Evolutionary conservation across 2,797 vertebrate species (phyloP), one percentile per base, ranked within the genome.

Genomic region (Botia almorhae): DNA sequence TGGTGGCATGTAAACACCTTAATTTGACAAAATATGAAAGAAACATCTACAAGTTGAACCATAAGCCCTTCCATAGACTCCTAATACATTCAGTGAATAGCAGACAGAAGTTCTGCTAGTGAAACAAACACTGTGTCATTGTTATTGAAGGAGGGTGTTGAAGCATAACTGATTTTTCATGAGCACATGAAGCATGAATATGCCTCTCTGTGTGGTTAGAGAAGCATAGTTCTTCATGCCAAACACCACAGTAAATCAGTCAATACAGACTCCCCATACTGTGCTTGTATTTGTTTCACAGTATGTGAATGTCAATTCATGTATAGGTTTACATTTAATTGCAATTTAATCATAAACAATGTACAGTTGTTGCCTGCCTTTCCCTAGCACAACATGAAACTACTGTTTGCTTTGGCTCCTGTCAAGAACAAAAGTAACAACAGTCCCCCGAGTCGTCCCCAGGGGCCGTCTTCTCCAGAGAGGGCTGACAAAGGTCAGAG

Each of bases 1-100:
- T 51, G 86, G 69, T 89, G 85, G 83, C 89, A 90, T 95, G 95
- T 95, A 94, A 93, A 95, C 93, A 95, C 89, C 1, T 81, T 89
- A 87, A 84, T 85, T 84, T 83, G 82, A 87, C 82, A 78, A 76
- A 86, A 76, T 84, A 86, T 69, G 80, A 86, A 80, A 81, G 84
- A 87, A 82, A 83, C 82, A 86, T 90, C 79, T 73, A 81, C 60
- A 82, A 84, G 83, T 83, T 87, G 85, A 86, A 85, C 78, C 84
- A 74, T 75, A 86, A 87, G 82, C 83, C 85, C 82, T 88, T 85
- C 83, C 78, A 82, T 55, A 76, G 85, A 83, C 83, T 85, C 80
- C 74, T 65, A 81, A 87, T 89, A 89, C 88, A 89, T 89, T 89
- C 88, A 89, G 85, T 80, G 86, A 83, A 76, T 65, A 84, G 71